Evolutionary conservation across 2,888 invertebrate species (phyloP), one percentile per base, ranked within the genome.

Genomic region (Abscondita cerata): DNA sequence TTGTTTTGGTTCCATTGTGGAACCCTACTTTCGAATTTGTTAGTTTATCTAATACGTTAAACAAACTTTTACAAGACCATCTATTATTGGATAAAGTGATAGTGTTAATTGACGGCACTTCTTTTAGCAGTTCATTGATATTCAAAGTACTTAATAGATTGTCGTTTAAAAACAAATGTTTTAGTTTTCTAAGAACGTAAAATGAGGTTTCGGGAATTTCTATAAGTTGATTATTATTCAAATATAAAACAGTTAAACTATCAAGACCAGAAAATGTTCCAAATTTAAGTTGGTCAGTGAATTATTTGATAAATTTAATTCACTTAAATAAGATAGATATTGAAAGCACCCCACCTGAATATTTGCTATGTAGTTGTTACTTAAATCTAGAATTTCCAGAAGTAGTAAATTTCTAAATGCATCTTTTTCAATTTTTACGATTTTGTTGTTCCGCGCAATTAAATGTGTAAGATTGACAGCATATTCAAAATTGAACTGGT

Each of bases 211-310:
- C 63, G 1, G 54, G 59, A 20, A 63, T 16, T 3, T 25, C 8
- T 8, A 18, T 16, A 13, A 63, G 33, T 1, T 47, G 46, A 46
- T 63, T 63, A 13, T 59, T 20, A 13, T 59, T 48, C 19, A 63
- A 48, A 48, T 15, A 55, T 31, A 63, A 34, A 3, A 13, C 2
- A 1, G 34, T 51, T 19, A 63, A 18, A 44, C 51, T 59, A 31
- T 55, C 48, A 8, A 63, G 34, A n/a, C 63, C 63, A 5, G 59
- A 54, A 52, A 63, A 63, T 12, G 59, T 59, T 13, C 63, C 63
- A 52, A 50, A 63, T 41, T 59, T 1, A 59, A 18, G 41, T 47
- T 31, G 9, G 5, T 19, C 18, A 59, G 25, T 8, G 12, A 20
- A 52, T 63, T 63, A 2, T 38, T n/a, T 3, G 63, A 63, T 11